phyloP scores from a whole-genome alignment of 2,888 invertebrate species.

The Oxytorus armatus region DNA sequence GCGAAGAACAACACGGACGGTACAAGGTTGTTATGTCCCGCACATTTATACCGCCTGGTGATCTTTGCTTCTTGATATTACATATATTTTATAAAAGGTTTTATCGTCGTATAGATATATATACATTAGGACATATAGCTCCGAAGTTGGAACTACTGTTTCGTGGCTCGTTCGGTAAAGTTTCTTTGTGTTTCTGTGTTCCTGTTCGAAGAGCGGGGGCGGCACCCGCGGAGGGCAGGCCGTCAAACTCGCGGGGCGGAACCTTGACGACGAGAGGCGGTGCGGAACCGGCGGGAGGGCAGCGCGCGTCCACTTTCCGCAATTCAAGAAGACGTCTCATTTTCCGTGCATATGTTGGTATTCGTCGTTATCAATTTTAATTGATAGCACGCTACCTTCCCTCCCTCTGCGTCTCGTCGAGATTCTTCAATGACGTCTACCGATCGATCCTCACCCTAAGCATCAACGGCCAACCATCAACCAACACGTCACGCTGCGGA shows the following conservation, averaged over 20 bases:
- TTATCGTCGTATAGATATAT: too few relatives aligned
- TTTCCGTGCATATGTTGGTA: slow-evolving; percentile 12
- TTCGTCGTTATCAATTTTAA: not conserved
- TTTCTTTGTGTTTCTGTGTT: slow-evolving; percentile 80
- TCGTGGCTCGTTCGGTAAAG: slow-evolving; percentile 57
- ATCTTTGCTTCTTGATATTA: slow-evolving; percentile 7
- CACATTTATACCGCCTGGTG: slow-evolving; percentile 27
- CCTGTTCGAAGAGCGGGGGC: slow-evolving; percentile 84
- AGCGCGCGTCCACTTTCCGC: slow-evolving; percentile 57
- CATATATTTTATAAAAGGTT: slow-evolving; percentile 32
- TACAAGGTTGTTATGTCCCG: slow-evolving; percentile 8
- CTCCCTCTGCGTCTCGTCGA: not conserved
- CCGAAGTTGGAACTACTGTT: slow-evolving; percentile 37
- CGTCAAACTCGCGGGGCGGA: slow-evolving; percentile 84
- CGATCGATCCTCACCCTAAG: slow-evolving; percentile 4
- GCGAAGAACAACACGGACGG: slow-evolving; percentile 46
- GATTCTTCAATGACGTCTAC: not conserved
- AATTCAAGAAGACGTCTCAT: slow-evolving; percentile 53
- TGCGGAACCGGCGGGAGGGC: slow-evolving; percentile 75
- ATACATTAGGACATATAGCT: slow-evolving; percentile 17
- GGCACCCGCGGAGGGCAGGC: slow-evolving; percentile 85
- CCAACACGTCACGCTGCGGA: not conserved
- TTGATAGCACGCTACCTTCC: not conserved
- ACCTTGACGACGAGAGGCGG: slow-evolving; percentile 83
- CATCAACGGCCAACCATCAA: not conserved